Evolutionary conservation across 2,888 invertebrate species (phyloP).

Genomic region (Gandaritis pyraliata): DNA sequence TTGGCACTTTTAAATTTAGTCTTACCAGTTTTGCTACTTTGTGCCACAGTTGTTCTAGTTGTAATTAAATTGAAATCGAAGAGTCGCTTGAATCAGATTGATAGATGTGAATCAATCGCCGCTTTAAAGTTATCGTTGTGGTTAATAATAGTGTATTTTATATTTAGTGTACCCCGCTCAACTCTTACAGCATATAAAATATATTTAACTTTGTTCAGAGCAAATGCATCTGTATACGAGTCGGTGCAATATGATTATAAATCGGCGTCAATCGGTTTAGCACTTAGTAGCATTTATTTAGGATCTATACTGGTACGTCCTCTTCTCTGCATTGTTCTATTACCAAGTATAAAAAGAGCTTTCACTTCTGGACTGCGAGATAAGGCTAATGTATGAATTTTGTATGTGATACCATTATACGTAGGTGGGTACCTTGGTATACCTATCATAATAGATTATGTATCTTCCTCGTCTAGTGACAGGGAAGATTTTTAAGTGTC

Average conservation of each 20-base stretch:
- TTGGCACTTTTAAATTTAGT: slow-evolving; percentile 71
- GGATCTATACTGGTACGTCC: slow-evolving; percentile 56
- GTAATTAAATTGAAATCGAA: slow-evolving; percentile 64
- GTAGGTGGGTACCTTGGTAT: too few species aligned
- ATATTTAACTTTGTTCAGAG: slow-evolving; percentile 55
- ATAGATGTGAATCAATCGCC: slow-evolving; percentile 58
- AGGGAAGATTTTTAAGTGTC: too few species aligned
- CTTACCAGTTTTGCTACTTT: slow-evolving; percentile 68
- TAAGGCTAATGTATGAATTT: slow-evolving; percentile 47
- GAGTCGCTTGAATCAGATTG: slow-evolving; percentile 48
- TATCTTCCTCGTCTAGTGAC: too few species aligned
- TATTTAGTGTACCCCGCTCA: slow-evolving; percentile 70
- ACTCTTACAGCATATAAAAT: slow-evolving; percentile 60
- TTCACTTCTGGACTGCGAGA: slow-evolving; percentile 57
- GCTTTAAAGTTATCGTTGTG: slow-evolving; percentile 71
- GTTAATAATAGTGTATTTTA: slow-evolving; percentile 63
- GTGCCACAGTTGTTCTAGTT: slow-evolving; percentile 57
- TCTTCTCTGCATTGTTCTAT: slow-evolving; percentile 50
- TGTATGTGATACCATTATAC: too few species aligned
- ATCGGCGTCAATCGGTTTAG: slow-evolving; percentile 55
- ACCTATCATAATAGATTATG: too few species aligned
- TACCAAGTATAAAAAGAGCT: slow-evolving; percentile 58
- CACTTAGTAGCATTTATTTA: slow-evolving; percentile 61
- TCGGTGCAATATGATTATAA: slow-evolving; percentile 49
- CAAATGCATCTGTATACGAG: slow-evolving; percentile 51